Conservation (phyloP, 2,113 vertebrate genomes). For the Myiagra hebetior region DNA sequence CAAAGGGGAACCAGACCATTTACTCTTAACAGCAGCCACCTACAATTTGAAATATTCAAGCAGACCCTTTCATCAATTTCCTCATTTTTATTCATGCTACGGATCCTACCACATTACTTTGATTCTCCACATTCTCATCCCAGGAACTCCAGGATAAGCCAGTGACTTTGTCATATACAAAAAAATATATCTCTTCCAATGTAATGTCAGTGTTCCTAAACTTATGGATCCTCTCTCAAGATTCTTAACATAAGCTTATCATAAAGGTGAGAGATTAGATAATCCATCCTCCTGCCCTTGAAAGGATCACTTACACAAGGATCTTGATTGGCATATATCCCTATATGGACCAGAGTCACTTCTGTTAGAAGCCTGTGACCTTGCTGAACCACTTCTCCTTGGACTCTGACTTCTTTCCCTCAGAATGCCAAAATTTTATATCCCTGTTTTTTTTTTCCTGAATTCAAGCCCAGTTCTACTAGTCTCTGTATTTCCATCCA, state of each 20-base stretch:
- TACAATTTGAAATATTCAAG: neutral
- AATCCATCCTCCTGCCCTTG: neutral
- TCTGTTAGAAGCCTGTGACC: neutral
- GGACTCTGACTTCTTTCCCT: neutral
- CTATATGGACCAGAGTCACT: neutral
- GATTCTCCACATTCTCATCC: neutral
- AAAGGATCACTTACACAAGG: neutral
- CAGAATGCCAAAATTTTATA: neutral
- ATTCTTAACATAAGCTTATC: neutral
- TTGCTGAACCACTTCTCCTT: neutral
- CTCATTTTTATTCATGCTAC: neutral
- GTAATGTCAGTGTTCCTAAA: neutral
- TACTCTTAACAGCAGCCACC: neutral
- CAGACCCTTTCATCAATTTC: neutral
- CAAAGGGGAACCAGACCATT: neutral
- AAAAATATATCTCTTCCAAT: neutral
- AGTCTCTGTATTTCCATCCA: neutral
- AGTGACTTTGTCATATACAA: neutral
- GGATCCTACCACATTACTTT: neutral
- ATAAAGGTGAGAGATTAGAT: neutral
- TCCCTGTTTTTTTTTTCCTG: neutral
- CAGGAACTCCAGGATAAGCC: neutral
- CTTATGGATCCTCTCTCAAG: neutral
- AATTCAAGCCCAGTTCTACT: neutral
- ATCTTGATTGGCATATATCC: neutral